Percentiles rank a stretch among this genome's conserved stretches.
Evolutionary conservation across 2,797 vertebrate genomes (phyloP).

Genomic region (Babyrousa celebensis): DNA sequence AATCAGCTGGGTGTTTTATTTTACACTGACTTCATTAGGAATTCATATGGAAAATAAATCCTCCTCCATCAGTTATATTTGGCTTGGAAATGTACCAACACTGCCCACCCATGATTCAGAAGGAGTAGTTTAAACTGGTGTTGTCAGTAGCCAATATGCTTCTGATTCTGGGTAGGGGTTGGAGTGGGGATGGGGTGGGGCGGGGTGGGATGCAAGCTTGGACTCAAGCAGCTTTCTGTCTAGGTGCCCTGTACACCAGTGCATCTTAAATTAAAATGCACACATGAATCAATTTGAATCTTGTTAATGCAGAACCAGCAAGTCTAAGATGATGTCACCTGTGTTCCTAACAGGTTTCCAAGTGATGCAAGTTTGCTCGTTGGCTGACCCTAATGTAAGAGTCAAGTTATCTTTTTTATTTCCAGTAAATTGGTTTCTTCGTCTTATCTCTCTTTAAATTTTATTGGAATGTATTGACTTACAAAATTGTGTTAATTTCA

Average conservation of each 20-base stretch:
- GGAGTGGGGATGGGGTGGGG: neutral
- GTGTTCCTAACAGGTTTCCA: neutral
- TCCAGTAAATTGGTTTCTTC: neutral
- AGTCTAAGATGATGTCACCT: neutral
- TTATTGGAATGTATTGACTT: no score
- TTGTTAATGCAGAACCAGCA: neutral
- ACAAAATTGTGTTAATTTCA: no score
- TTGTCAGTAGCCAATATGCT: rapidly evolving
- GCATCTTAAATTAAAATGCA: neutral
- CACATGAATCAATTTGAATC: neutral
- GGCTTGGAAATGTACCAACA: neutral
- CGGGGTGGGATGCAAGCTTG: neutral
- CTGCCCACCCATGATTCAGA: neutral
- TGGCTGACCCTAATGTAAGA: neutral
- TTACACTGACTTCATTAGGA: neutral
- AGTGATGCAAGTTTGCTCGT: neutral
- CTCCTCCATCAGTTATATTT: neutral
- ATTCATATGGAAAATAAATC: constrained; percentile 21
- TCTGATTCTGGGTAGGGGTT: no score
- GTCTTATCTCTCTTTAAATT: neutral
- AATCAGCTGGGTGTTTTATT: neutral
- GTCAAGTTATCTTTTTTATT: neutral
- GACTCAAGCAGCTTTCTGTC: neutral
- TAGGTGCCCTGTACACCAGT: neutral
- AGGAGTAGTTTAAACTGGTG: neutral